Conservation (phyloP, 2,113 vertebrate genomes). For the Eretmochelys imbricata region DNA sequence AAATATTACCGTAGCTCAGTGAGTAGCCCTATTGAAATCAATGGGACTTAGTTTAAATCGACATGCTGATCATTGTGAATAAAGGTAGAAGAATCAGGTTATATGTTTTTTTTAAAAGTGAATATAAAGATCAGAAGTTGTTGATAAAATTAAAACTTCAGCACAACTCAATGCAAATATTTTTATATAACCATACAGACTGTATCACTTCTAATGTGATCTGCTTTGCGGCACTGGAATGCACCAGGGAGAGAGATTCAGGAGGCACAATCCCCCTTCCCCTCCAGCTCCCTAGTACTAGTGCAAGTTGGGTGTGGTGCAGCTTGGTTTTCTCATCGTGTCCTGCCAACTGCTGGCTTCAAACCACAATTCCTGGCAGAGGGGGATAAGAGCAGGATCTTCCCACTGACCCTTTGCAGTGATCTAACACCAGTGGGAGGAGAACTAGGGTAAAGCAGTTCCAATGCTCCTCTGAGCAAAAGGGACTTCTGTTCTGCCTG, state of each 20-base stretch:
- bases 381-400: neutral
- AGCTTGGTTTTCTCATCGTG: neutral
- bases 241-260: neutral
- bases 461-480: neutral
- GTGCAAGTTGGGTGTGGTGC: neutral
- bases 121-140: neutral
- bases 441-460: neutral
- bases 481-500: neutral
- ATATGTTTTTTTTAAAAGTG: neutral
- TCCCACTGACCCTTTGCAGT: neutral
- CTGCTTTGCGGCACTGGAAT: neutral
- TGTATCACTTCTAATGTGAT: neutral
- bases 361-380: neutral
- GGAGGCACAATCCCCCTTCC: neutral
- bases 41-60: neutral
- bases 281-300: neutral
- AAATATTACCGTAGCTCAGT: neutral
- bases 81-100: neutral
- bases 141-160: slow-evolving; percentile 20
- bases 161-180: slow-evolving; percentile 3
- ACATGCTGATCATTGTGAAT: neutral
- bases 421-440: neutral
- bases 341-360: neutral
- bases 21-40: neutral
- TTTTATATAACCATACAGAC: neutral